phyloP scores from a whole-genome alignment of 1,140 invertebrate species.

The Bombyx mandarina region DNA sequence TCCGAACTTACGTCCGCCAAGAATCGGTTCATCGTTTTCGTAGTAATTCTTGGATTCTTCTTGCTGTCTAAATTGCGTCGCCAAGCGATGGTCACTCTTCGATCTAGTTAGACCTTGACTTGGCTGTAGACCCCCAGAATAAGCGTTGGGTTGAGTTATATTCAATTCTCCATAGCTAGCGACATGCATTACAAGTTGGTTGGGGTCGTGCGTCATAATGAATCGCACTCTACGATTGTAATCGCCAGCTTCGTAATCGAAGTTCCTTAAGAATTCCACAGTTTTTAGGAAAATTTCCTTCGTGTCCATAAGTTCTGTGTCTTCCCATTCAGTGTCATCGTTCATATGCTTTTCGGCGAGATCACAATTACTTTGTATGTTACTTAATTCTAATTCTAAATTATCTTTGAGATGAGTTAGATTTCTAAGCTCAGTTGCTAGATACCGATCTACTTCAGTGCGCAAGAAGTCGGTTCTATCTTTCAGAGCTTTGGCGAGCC shows the following conservation, averaged over 20 bases:
- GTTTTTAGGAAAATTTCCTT: constrained; percentile 96
- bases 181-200: constrained; percentile 88
- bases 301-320: constrained; percentile 91
- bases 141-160: constrained; percentile 75
- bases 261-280: constrained; percentile 93
- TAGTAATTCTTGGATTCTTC: constrained; percentile 77
- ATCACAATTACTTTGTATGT: constrained; percentile 96
- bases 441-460: constrained; percentile 90
- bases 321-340: constrained; percentile 88
- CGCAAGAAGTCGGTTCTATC: constrained; percentile 91
- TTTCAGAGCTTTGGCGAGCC: constrained; percentile 91
- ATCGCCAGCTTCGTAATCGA: constrained; percentile 92
- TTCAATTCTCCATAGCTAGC: constrained; percentile 90
- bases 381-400: constrained; percentile 91
- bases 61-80: constrained; percentile 89
- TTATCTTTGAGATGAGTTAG: constrained; percentile 92
- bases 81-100: constrained; percentile 93
- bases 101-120: constrained; percentile 87
- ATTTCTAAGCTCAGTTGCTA: constrained; percentile 85
- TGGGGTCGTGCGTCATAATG: constrained; percentile 89
- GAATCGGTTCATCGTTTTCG: constrained; percentile 73
- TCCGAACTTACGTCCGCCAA: constrained; percentile 81
- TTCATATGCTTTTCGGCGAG: constrained; percentile 95
- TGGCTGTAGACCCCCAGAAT: constrained; percentile 74
- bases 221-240: constrained; percentile 89